Base-by-base conservation (phyloP, 2,113 vertebrate species). In the Lichenostomus cassidix region DNA sequence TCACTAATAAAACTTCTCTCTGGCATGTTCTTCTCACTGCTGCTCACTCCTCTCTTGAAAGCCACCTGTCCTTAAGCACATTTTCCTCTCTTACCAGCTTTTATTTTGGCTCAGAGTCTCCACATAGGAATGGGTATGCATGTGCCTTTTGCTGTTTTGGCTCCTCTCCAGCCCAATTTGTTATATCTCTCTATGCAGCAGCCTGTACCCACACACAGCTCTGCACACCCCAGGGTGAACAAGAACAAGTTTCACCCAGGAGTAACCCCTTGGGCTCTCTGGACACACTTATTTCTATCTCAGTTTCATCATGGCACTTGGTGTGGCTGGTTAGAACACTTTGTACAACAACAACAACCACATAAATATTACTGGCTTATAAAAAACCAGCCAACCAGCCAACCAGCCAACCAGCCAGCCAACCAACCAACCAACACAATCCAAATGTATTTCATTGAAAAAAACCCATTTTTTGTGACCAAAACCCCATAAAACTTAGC, bases 101-200 rank as follows among this genome's bases (percentile, higher is more conserved):
- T 58, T n/a, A 31, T 47, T 80, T 56, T 35, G 49, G 49, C 62
- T 91, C 24, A 47, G 15, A 59, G 11, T 55, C 20, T 74, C 21
- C 39, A 39, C 33, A 10, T 17, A 23, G 37, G 8, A 50, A 22
- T 0, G 11, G 9, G 2, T 5, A 24, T n/a, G 5, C 11, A 7
- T 4, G n/a, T 70, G 25, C 11, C 46, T 87, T 87, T 78, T 65
- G 11, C 24, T 58, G 31, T 24, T 53, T 46, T 41, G 56, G 24
- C 4, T 81, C 22, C n/a, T 70, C 47, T 87, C 8, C 28, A 63
- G 46, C 9, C 28, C 49, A 42, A 31, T 77, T 41, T 65, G 3
- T 20, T 31, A 24, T 31, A 24, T 33, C 23, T 41, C 17, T 35
- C 7, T 27, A 2, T 19, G 53, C 47, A 83, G 53, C 12, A 37